phyloP scores from a whole-genome alignment of 2,797 vertebrate species.

The Taenioides sp. region DNA sequence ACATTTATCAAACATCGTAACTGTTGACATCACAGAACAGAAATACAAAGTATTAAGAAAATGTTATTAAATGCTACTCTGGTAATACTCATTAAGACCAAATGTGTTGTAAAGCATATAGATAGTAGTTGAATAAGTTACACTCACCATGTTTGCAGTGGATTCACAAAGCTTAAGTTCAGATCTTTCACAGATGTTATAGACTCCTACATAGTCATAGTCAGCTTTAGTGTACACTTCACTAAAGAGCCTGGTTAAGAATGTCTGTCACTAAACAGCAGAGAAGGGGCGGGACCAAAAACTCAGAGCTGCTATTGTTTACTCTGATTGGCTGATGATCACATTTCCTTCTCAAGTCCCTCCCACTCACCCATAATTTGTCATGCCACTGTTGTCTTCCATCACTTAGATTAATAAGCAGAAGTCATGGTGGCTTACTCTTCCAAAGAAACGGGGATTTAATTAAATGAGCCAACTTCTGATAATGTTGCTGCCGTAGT shows the following conservation, averaged over 20 bases:
- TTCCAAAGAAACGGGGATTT: conserved; percentile 1
- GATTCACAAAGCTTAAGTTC: neutral
- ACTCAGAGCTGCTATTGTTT: conserved; percentile 21
- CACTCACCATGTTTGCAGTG: conserved; percentile 8
- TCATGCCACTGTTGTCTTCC: neutral
- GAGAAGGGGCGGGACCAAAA: conserved; percentile 48
- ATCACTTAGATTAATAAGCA: neutral
- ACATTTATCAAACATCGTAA: neutral
- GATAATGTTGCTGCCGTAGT: neutral
- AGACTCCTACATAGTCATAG: conserved; percentile 4
- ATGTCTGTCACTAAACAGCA: conserved; percentile 49
- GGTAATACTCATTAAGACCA: too few species aligned
- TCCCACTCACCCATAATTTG: neutral
- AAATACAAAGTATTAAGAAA: too few species aligned
- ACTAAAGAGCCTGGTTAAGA: conserved; percentile 55
- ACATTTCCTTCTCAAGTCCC: neutral
- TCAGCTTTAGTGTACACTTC: conserved; percentile 23
- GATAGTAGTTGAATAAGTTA: neutral
- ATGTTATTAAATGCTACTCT: too few species aligned
- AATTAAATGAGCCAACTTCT: neutral
- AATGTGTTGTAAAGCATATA: too few species aligned
- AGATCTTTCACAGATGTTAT: neutral
- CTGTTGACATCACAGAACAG: neutral
- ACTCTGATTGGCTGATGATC: conserved; percentile 48
- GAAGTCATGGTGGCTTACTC: neutral